These are phyloP conservation scores for Sialis fuliginosa DNA, from an alignment of 2,888 invertebrate genomes.

Conservation along the genomic window DNA sequence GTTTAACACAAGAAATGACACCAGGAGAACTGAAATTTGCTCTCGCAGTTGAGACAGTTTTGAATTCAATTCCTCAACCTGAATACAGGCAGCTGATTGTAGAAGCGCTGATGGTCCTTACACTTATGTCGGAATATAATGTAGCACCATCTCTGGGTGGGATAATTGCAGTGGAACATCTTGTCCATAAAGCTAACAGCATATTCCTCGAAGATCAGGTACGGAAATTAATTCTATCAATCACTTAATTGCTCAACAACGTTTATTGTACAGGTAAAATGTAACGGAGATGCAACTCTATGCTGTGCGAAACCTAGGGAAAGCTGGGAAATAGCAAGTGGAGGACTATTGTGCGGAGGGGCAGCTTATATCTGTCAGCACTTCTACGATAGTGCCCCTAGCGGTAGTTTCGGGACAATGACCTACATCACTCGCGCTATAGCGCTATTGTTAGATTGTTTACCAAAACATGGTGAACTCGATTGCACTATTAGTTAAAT, in stretches of 20 bases:
- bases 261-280: conserved; percentile 41
- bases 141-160: conserved; percentile 59
- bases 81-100: conserved; percentile 95
- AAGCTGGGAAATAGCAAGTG: conserved; percentile 37
- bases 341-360: conserved; percentile 68
- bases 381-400: conserved; percentile 95
- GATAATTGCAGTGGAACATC: conserved; percentile 70
- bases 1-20: conserved; percentile 97
- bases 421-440: conserved; percentile 83
- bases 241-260: conserved; percentile 1
- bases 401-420: conserved; percentile 95
- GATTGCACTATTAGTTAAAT: conserved; percentile 60
- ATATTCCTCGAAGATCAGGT: conserved; percentile 95
- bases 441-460: conserved; percentile 51
- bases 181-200: conserved; percentile 87
- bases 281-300: conserved; percentile 80
- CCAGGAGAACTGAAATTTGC: conserved; percentile 97
- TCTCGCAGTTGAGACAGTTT: conserved; percentile 86
- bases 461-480: conserved; percentile 59
- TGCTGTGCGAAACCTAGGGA: conserved; percentile 75
- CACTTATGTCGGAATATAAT: conserved; percentile 76
- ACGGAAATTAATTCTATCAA: conserved; percentile 9
- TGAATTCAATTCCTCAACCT: conserved; percentile 94
- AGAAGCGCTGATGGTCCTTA: conserved; percentile 92
- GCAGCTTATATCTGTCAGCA: conserved; percentile 93